Percentiles rank a stretch among this genome's conserved stretches.
Evolutionary conservation across 2,797 vertebrate genomes (phyloP).

Genomic region (Nyctalus aviator): DNA sequence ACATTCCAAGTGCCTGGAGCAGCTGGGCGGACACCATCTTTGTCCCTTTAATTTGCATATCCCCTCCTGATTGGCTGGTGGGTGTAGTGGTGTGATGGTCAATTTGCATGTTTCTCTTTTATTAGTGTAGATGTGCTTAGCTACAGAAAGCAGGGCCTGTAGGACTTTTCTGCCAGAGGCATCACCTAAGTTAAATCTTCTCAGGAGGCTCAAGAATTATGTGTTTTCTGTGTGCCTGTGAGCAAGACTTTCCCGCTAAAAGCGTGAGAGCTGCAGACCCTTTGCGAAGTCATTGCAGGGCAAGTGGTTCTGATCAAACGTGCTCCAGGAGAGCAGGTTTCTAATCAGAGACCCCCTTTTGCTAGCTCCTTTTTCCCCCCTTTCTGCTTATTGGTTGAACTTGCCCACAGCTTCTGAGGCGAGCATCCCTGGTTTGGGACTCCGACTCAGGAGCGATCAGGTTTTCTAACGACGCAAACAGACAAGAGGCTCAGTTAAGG

Average conservation of each 20-base stretch:
- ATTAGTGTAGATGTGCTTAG: neutral
- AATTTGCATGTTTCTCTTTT: no score
- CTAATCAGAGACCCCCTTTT: neutral
- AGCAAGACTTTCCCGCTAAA: neutral
- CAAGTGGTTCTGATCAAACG: neutral
- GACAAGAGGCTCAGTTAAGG: no score
- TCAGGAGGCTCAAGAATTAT: neutral
- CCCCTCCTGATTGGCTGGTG: no score
- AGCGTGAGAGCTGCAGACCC: neutral
- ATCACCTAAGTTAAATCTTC: constrained; percentile 10
- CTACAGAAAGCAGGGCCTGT: neutral
- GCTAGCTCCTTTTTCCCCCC: neutral
- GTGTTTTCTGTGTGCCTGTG: neutral
- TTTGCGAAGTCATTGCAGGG: neutral
- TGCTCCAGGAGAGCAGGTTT: neutral
- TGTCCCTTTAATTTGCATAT: no score
- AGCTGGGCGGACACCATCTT: no score
- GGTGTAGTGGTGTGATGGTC: no score
- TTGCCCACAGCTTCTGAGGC: neutral
- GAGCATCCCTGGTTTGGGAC: neutral
- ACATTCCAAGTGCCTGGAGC: neutral
- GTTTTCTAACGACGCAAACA: neutral
- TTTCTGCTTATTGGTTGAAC: neutral
- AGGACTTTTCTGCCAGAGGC: neutral
- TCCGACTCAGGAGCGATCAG: neutral